Conservation (phyloP, 1,140 invertebrate species). For the Colletes latitarsis region DNA sequence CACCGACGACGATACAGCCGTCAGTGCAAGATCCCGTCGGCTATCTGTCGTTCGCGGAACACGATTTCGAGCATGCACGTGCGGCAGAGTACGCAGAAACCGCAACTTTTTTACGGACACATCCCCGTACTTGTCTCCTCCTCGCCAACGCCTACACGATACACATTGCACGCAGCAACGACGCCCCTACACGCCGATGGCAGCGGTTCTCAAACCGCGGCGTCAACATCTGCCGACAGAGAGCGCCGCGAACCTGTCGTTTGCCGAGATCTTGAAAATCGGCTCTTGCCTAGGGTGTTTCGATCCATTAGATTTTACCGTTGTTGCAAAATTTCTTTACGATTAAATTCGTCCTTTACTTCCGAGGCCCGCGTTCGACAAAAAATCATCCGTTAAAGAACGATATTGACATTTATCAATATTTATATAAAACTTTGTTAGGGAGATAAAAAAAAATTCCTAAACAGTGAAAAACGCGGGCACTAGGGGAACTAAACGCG, state of each 20-base stretch:
- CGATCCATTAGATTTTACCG: background rate
- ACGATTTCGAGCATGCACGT: slow-evolving; percentile 49
- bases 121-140: slow-evolving; percentile 66
- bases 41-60: slow-evolving; percentile 1
- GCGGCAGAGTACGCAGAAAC: slow-evolving; percentile 54
- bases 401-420: no score
- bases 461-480: background rate
- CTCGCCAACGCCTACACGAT: slow-evolving; percentile 78
- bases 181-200: slow-evolving; percentile 71
- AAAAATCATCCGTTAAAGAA: background rate
- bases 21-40: background rate
- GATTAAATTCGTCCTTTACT: no score
- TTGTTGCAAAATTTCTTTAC: background rate
- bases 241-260: background rate
- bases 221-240: background rate
- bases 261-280: background rate
- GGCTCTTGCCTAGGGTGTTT: background rate
- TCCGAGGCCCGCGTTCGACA: background rate
- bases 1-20: background rate
- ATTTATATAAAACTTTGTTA: no score
- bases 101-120: slow-evolving; percentile 59
- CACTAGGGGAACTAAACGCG: background rate
- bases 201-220: slow-evolving; percentile 63
- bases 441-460: background rate
- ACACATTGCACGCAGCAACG: slow-evolving; percentile 75